Conservation (phyloP, 2,113 vertebrate genomes). For the Prietella phreatophila region DNA sequence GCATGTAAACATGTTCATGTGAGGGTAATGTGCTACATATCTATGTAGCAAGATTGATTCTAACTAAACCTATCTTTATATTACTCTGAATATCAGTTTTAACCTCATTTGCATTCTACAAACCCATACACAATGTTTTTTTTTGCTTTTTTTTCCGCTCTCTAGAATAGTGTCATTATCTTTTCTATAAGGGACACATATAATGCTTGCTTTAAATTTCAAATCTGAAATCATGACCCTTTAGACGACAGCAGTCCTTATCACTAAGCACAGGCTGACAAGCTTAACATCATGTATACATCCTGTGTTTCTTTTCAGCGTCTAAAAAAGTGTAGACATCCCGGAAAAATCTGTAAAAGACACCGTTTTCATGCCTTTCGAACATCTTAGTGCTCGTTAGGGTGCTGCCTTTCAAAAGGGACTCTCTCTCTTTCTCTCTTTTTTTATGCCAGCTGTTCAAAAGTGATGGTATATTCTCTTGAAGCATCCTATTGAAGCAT, state of each 20-base stretch:
- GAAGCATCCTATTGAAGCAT: neutral
- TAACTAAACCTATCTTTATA: neutral
- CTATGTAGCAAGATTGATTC: neutral
- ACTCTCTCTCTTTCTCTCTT: neutral
- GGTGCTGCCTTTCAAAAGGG: neutral
- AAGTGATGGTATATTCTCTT: neutral
- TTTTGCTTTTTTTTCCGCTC: neutral
- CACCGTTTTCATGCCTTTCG: neutral
- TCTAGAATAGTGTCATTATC: neutral
- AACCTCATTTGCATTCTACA: neutral
- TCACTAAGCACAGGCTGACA: neutral
- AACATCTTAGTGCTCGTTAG: neutral
- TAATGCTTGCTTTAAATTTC: neutral
- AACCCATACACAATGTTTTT: neutral
- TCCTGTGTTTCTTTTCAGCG: neutral
- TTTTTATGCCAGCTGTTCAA: neutral
- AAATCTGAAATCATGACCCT: neutral
- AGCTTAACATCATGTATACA: neutral
- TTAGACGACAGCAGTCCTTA: neutral
- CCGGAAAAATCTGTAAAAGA: neutral
- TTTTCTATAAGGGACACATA: neutral
- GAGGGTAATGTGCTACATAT: neutral
- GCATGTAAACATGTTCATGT: neutral
- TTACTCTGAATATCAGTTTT: neutral
- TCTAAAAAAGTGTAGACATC: neutral